Evolutionary conservation across 2,113 vertebrate genomes (phyloP).

Genomic region (Peromyscus maniculatus): DNA sequence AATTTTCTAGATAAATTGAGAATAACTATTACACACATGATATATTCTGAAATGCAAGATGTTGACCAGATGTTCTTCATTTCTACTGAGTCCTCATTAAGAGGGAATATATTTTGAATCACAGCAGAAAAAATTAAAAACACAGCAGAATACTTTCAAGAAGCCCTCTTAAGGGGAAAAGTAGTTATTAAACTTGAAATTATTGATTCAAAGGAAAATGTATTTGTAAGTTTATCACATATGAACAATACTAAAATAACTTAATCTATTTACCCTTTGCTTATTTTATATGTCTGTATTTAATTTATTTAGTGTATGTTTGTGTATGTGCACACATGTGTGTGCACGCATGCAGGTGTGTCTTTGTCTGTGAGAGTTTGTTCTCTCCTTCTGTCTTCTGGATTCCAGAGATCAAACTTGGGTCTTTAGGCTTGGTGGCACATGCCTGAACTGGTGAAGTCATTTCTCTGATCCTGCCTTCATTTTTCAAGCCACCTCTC

Average conservation of each 20-base stretch:
- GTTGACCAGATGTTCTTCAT: slow-evolving; percentile 72
- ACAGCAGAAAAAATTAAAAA: neutral
- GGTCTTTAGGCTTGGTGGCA: neutral
- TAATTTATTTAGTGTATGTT: neutral
- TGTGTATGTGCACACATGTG: neutral
- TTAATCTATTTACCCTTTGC: neutral
- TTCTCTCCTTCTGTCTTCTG: neutral
- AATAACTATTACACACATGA: slow-evolving; percentile 66
- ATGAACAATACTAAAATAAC: neutral
- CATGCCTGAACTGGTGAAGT: too few species aligned
- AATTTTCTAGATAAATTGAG: slow-evolving; percentile 53
- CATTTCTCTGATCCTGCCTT: neutral
- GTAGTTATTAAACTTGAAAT: slow-evolving; percentile 39
- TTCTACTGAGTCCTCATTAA: slow-evolving; percentile 60
- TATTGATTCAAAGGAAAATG: neutral
- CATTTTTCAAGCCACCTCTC: neutral
- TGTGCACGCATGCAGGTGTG: too few species aligned
- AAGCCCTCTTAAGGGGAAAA: neutral
- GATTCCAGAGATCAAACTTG: neutral
- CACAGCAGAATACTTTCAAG: neutral
- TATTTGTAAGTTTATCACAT: neutral
- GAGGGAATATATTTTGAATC: slow-evolving; percentile 61
- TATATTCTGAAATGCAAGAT: slow-evolving; percentile 67
- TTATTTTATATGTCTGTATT: neutral
- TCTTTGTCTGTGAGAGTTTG: neutral